phyloP scores from a whole-genome alignment of 2,797 vertebrate species.

The Cyclura pinguis region DNA sequence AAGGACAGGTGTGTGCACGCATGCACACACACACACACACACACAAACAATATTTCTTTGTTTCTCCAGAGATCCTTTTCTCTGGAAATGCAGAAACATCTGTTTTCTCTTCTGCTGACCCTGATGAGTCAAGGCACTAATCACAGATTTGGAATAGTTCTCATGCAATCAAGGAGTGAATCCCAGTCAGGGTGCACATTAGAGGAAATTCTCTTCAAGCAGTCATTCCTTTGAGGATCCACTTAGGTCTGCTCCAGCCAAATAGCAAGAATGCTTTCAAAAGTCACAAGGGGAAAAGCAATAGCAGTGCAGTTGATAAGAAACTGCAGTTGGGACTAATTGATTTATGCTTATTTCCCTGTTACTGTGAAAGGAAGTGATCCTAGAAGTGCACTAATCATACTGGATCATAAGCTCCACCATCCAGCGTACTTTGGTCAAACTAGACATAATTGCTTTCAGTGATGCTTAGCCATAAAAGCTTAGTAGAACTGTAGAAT shows the following conservation, averaged over 20 bases:
- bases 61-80: not conserved
- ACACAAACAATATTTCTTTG: not conserved
- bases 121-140: slow-evolving; percentile 13
- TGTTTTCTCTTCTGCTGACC: not conserved
- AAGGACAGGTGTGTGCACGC: not conserved
- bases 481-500: not conserved
- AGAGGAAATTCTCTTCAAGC: not conserved
- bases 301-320: not conserved
- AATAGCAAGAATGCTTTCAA: not conserved
- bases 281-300: not conserved
- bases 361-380: not conserved
- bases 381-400: not conserved
- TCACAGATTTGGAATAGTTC: not conserved
- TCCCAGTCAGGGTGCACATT: not conserved
- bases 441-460: not conserved
- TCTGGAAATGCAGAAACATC: not conserved
- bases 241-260: not conserved
- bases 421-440: not conserved
- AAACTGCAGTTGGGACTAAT: not conserved
- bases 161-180: slow-evolving; percentile 1
- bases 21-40: not conserved
- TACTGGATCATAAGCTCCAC: not conserved
- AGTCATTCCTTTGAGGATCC: not conserved
- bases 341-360: not conserved
- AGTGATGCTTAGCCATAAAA: not conserved